A percentile compares a stretch with the other conserved stretches of the same genome.
Evolutionary conservation across 2,888 invertebrate genomes (phyloP).

Genomic region (Parthenolecanium corni): DNA sequence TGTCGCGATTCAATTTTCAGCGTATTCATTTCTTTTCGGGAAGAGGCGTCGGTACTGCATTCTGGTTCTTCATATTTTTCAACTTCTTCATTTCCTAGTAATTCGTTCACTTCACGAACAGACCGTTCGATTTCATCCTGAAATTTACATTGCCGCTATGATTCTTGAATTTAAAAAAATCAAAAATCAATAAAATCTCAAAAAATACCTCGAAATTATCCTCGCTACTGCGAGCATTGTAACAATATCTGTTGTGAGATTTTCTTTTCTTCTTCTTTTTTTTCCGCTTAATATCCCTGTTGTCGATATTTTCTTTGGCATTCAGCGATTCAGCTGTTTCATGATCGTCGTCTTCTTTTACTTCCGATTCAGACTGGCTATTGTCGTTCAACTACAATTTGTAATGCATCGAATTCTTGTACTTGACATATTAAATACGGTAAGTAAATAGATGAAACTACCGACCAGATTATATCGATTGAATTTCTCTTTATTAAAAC

Average conservation of each 20-base stretch:
- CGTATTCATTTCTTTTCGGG: conserved; percentile 35
- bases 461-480: conserved; percentile 61
- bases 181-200: not conserved
- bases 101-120: conserved; percentile 53
- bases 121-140: conserved; percentile 58
- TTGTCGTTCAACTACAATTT: conserved; percentile 4
- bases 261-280: conserved; percentile 53
- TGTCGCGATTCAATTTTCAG: conserved; percentile 51
- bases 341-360: conserved; percentile 54
- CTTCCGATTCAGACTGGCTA: conserved; percentile 55
- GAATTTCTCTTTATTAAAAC: conserved; percentile 49
- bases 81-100: conserved; percentile 46
- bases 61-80: conserved; percentile 26
- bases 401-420: no score
- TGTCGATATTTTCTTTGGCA: conserved; percentile 41
- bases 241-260: conserved; percentile 33
- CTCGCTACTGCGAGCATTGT: conserved; percentile 45
- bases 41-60: not conserved
- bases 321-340: conserved; percentile 40
- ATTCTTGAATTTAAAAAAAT: not conserved
- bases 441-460: conserved; percentile 29
- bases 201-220: conserved; percentile 50
- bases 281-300: conserved; percentile 45
- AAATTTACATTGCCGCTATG: conserved; percentile 25
- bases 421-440: no score